Evolutionary conservation across 2,113 vertebrate genomes (phyloP).

Genomic region (Epinephelus fuscoguttatus): DNA sequence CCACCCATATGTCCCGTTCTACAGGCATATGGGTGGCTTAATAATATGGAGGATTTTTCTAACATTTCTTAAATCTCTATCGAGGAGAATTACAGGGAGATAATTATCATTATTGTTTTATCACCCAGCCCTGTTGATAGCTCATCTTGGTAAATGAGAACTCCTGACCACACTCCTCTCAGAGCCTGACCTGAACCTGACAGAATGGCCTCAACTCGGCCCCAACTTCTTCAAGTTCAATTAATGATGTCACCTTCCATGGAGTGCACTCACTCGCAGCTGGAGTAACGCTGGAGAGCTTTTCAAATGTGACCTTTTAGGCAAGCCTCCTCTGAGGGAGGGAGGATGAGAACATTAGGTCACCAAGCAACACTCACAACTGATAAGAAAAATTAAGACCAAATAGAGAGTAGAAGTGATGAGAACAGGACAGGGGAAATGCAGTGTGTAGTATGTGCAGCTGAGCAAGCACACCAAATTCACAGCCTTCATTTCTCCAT

Average conservation of each 20-base stretch:
- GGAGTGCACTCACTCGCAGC: conserved; percentile 30
- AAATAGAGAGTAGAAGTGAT: conserved; percentile 8
- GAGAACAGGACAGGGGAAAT: not conserved
- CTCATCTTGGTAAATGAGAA: conserved; percentile 34
- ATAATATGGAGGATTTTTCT: no score
- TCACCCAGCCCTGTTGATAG: no score
- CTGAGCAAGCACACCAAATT: conserved; percentile 11
- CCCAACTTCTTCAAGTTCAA: conserved; percentile 61
- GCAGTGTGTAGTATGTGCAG: not conserved
- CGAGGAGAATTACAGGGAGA: no score
- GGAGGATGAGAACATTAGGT: conserved; percentile 4
- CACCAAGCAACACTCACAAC: conserved; percentile 41
- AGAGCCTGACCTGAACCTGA: conserved; percentile 44
- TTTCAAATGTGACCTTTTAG: conserved; percentile 52
- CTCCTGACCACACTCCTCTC: conserved; percentile 38
- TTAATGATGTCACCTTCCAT: conserved; percentile 50
- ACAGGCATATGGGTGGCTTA: no score
- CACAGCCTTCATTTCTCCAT: not conserved
- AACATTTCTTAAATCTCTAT: no score
- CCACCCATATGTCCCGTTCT: no score
- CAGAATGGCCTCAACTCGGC: conserved; percentile 16
- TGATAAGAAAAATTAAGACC: conserved; percentile 56
- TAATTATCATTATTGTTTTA: no score
- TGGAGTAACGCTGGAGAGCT: conserved; percentile 37
- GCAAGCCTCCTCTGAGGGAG: not conserved